Evolutionary conservation across 2,797 vertebrate genomes (phyloP), one percentile per base, ranked within the genome.

Genomic region (Anabas testudineus): DNA sequence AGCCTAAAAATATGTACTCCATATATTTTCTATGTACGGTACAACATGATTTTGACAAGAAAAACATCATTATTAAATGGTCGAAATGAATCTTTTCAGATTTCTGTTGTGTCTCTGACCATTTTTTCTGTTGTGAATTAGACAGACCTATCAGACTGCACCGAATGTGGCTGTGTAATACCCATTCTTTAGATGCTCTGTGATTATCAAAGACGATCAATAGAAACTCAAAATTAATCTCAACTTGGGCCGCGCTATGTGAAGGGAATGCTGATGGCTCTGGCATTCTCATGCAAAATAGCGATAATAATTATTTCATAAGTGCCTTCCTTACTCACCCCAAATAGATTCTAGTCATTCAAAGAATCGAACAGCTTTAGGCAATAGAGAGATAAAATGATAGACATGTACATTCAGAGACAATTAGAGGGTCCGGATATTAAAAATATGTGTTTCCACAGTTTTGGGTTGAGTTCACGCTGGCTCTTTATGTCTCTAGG

Each of bases 211-310:
- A 73, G 22, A 68, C 64, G 70, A 80, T 88, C 84, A 81, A 78
- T 74, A 51, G 36, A 81, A 82, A 81, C 45, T 51, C 24, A 10
- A 64, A 76, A 87, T 85, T 47, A 69, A 78, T 86, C 57, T 56
- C 30, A 74, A 85, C 7, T 34, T 34, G 46, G 39, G 43, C 76
- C 12, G 12, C 66, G 18, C 52, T 24, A 45, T 82, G 76, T 34
- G 64, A 71, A 47, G 42, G 28, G 46, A 76, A 78, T 49, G 58
- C 63, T 77, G 51, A 74, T n/a, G 52, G 66, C 65, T 74, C 41
- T 47, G 24, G 51, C 74, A 76, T 88, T 87, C 61, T 83, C 75
- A 87, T 86, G 76, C 81, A 88, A 85, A n/a, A 90, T 83, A 55
- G 51, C 1, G 32, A 34, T 43, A 67, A 80, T 84, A 81, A 90